Base-by-base conservation (phyloP, 1,140 invertebrate species). In the Manduca sexta region DNA sequence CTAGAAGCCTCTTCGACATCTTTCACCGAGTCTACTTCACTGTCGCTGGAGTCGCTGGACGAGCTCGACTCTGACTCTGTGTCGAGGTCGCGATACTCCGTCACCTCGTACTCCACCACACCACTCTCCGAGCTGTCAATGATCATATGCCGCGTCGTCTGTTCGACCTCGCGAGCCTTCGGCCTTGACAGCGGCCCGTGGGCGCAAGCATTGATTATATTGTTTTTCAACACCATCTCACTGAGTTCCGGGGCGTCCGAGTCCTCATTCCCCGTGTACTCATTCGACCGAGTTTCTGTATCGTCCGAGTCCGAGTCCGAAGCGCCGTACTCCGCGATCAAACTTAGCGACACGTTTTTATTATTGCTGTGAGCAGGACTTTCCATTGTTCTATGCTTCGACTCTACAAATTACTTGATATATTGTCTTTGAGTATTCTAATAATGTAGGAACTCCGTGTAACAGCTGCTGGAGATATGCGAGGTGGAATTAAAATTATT, bases 151-250 rank as follows among this genome's bases (percentile, higher is more conserved):
- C 70, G 68, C 11, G 63, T 69, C 4, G 66, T 57, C 35, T 69
- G 56, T 14, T 54, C 60, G 29, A 62, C 63, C 16, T 70, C 66
- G 7, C 45, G 31, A 13, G 26, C 49, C 6, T 49, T 49, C 17
- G 51, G 39, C 38, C 57, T 49, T 13, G 70, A 72, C 52, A 78
- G 45, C 2, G 84, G 81, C 5, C 84, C 84, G 51, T 86, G 84
- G 37, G 78, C 76, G 56, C 80, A 84, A 14, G 84, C 81, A 47
- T 86, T 86, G 46, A 86, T 86, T 38, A 86, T 84, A 46, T 86
- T 86, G 68, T 86, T 84, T 47, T 85, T 84, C 38, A 84, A 65
- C 17, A 86, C 84, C 80, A 86, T 84, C 53, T 84, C 80, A 65
- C 74, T 84, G 7, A 82, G 60, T 52, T 86, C 76, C 41, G 72